phyloP scores from a whole-genome alignment of 2,888 invertebrate species.

The Corythucha ciliata region DNA sequence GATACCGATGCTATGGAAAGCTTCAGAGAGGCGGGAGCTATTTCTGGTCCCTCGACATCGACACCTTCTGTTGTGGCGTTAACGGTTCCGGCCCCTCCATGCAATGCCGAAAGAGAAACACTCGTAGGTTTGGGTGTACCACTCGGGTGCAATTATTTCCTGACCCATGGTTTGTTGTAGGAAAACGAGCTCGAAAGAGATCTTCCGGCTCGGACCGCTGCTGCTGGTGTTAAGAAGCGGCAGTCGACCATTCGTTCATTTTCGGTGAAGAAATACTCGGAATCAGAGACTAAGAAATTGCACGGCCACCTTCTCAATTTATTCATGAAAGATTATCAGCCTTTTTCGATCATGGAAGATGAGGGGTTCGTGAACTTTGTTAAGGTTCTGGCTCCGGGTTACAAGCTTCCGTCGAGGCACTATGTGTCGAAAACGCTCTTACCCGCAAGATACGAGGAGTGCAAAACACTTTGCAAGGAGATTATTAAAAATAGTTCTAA shows the following conservation, averaged over 20 bases:
- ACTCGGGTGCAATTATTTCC: too few species aligned
- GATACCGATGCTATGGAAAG: too few species aligned
- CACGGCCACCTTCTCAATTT: constrained; percentile 34
- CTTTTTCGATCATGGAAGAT: neutral
- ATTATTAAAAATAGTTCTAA: neutral
- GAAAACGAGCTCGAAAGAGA: too few species aligned
- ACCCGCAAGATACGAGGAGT: neutral
- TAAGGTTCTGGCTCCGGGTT: neutral
- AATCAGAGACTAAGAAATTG: constrained; percentile 33
- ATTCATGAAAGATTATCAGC: constrained; percentile 27
- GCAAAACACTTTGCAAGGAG: neutral
- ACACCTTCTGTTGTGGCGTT: too few species aligned
- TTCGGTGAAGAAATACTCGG: constrained; percentile 14
- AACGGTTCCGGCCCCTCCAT: too few species aligned
- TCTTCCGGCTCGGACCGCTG: too few species aligned
- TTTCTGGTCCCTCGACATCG: too few species aligned
- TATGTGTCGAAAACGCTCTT: neutral
- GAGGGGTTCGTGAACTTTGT: neutral
- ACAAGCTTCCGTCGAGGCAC: neutral
- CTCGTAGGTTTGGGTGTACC: too few species aligned
- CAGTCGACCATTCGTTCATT: neutral
- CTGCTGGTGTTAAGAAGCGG: too few species aligned
- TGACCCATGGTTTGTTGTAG: too few species aligned
- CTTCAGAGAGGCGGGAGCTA: too few species aligned
- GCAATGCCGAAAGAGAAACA: too few species aligned